Conservation (phyloP, 2,888 invertebrate species). For the Atethmia centrago region DNA sequence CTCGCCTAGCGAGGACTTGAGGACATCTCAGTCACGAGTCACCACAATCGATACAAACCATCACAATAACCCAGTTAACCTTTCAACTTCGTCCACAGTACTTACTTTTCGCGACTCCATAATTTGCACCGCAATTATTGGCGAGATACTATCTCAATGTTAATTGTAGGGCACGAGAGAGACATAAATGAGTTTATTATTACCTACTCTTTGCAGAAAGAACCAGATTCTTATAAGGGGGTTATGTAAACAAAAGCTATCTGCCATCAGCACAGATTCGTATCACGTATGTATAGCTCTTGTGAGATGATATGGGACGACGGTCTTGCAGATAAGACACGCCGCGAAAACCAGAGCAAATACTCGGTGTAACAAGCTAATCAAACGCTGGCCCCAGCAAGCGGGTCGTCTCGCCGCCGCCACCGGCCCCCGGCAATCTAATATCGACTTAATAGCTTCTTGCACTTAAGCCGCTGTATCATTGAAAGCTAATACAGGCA, state of each 20-base stretch:
- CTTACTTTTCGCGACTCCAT: slow-evolving; percentile 68
- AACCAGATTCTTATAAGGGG: slow-evolving; percentile 31
- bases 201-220: slow-evolving; percentile 27
- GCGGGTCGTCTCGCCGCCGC: slow-evolving; percentile 52
- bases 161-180: slow-evolving; percentile 67
- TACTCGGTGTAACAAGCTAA: slow-evolving; percentile 78
- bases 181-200: slow-evolving; percentile 44
- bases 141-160: slow-evolving; percentile 68
- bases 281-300: slow-evolving; percentile 79
- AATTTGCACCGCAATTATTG: slow-evolving; percentile 68
- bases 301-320: slow-evolving; percentile 72
- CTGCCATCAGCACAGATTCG: slow-evolving; percentile 71
- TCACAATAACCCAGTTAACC: slow-evolving; percentile 71
- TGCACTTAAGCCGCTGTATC: slow-evolving; percentile 72
- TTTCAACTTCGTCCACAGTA: slow-evolving; percentile 72
- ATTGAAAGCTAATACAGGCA: slow-evolving; percentile 68
- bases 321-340: slow-evolving; percentile 81
- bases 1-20: slow-evolving; percentile 64
- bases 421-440: slow-evolving; percentile 63
- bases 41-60: slow-evolving; percentile 48
- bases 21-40: slow-evolving; percentile 70
- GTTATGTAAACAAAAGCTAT: slow-evolving; percentile 65
- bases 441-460: slow-evolving; percentile 76
- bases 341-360: slow-evolving; percentile 80
- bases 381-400: slow-evolving; percentile 74